Evolutionary conservation across 1,140 invertebrate genomes (phyloP).

Genomic region (Drosophila parabipectinata): DNA sequence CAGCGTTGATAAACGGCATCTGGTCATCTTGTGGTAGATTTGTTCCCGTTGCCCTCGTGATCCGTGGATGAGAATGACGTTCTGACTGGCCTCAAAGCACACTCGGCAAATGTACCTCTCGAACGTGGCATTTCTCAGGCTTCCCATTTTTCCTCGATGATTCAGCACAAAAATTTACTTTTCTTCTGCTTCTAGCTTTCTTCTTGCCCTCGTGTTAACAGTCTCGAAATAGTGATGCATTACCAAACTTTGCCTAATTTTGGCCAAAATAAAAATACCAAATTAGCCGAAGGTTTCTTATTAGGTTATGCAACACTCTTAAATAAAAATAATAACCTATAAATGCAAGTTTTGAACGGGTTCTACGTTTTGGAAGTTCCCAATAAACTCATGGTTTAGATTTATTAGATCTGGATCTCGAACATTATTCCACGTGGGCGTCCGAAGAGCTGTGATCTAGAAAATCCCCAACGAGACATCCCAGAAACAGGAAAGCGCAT

Average conservation of each 20-base stretch:
- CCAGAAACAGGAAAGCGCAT: conserved; percentile 49
- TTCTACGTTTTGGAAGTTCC: no score
- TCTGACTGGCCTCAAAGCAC: not conserved
- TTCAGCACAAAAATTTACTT: not conserved
- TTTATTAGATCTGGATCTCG: not conserved
- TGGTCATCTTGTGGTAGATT: not conserved
- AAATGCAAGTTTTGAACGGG: no score
- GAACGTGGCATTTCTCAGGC: not conserved
- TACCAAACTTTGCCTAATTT: no score
- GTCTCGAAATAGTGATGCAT: not conserved
- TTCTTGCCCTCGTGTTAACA: not conserved
- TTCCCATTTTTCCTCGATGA: not conserved
- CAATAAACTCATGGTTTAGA: not conserved
- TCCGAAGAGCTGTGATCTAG: conserved; percentile 25
- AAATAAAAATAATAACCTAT: no score
- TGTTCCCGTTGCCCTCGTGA: not conserved
- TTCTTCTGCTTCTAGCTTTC: not conserved
- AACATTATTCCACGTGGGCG: conserved; percentile 25
- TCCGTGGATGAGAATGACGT: not conserved
- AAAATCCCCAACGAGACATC: conserved; percentile 26
- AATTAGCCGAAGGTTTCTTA: no score
- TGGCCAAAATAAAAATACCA: no score
- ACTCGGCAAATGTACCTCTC: not conserved
- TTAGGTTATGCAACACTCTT: no score
- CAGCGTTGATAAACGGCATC: not conserved